Evolutionary conservation across 2,113 vertebrate species (phyloP).

Genomic region (Cettia cetti): DNA sequence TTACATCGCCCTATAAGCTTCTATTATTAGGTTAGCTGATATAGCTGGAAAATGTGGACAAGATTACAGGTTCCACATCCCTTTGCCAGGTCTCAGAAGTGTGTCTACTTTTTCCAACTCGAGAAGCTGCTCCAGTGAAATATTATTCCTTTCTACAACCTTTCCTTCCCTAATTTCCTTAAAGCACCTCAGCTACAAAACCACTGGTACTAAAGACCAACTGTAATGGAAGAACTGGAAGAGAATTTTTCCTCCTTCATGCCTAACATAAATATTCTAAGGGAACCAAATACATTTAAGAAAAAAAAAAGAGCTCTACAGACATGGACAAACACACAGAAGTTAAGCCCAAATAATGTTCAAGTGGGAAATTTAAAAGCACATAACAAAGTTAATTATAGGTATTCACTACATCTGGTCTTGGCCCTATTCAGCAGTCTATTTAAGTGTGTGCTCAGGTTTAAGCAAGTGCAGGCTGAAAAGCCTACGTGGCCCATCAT

Average conservation of each 20-base stretch:
- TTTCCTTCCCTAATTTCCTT: background rate
- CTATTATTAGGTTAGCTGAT: conserved; percentile 53
- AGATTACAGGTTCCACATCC: background rate
- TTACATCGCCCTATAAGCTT: background rate
- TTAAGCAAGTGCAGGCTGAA: background rate
- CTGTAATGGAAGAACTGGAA: background rate
- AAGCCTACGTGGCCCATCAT: background rate
- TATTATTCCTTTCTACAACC: background rate
- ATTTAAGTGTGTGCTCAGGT: conserved; percentile 9
- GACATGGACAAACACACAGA: background rate
- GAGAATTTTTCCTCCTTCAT: background rate
- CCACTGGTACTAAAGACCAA: background rate
- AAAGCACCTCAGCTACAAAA: background rate
- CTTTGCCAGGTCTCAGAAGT: conserved; percentile 12
- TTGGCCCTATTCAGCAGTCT: conserved; percentile 11
- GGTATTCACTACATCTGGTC: conserved; percentile 22
- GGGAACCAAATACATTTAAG: background rate
- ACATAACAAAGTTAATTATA: conserved; percentile 44
- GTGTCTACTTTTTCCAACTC: conserved; percentile 18
- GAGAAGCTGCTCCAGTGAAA: conserved; percentile 1
- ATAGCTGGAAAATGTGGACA: conserved; percentile 37
- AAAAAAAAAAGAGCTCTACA: background rate
- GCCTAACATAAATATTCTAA: background rate
- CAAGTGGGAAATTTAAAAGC: conserved; percentile 30
- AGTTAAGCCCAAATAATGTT: background rate